Conservation (phyloP, 2,888 invertebrate genomes). For the Epiperipatus broadwayi region DNA sequence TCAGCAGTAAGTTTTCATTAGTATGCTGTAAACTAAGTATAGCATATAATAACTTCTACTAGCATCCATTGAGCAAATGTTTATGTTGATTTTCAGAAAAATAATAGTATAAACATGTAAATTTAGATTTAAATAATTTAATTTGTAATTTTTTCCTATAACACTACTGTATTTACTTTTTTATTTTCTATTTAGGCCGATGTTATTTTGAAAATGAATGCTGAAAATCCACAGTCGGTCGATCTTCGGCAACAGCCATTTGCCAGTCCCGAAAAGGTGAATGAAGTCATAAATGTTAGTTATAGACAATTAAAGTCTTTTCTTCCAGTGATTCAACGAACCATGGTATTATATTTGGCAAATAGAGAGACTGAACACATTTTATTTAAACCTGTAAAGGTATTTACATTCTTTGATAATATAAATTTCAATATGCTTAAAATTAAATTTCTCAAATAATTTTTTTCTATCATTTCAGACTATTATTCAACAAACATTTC, state of each 20-base stretch:
- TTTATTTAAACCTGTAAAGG: slow-evolving; percentile 76
- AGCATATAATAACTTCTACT: too few relatives aligned
- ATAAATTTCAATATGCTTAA: neutral
- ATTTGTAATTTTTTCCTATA: too few relatives aligned
- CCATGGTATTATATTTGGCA: slow-evolving; percentile 84
- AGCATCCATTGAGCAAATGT: too few relatives aligned
- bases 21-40: too few relatives aligned
- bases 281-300: slow-evolving; percentile 50
- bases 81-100: too few relatives aligned
- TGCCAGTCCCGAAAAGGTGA: slow-evolving; percentile 50
- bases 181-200: slow-evolving; percentile 23
- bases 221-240: slow-evolving; percentile 22
- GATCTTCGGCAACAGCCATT: slow-evolving; percentile 37
- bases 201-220: slow-evolving; percentile 25
- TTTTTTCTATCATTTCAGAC: slow-evolving; percentile 34
- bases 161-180: slow-evolving; percentile 7
- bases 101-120: too few relatives aligned
- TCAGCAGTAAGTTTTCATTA: too few relatives aligned
- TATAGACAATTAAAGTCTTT: slow-evolving; percentile 57
- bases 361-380: slow-evolving; percentile 94
- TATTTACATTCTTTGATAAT: slow-evolving; percentile 28
- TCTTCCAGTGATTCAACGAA: slow-evolving; percentile 57
- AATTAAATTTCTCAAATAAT: slow-evolving; percentile 9
- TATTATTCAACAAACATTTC: slow-evolving; percentile 59
- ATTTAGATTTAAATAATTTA: slow-evolving; percentile 7